Percentiles rank a stretch among this genome's conserved stretches.
These are phyloP conservation scores for Caenorhabditis sp. DNA, from an alignment of 2,888 invertebrate species.

Conservation along the genomic window DNA sequence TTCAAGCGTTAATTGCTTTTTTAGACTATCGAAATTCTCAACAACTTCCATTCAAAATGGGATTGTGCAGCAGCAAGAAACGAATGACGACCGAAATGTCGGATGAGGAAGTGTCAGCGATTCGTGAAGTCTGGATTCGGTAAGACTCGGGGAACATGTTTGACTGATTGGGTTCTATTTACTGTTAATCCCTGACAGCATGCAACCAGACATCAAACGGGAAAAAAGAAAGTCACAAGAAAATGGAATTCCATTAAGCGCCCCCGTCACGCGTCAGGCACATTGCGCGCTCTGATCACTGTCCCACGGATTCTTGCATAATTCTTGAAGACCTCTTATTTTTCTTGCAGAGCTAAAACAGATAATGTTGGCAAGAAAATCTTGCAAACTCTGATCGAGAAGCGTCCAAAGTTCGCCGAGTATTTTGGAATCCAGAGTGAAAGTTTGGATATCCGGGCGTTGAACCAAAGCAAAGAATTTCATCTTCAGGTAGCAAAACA, in stretches of 20 bases:
- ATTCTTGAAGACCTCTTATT: too few species aligned
- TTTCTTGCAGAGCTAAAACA: slow-evolving; percentile 71
- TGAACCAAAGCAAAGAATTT: slow-evolving; percentile 72
- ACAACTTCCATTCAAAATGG: slow-evolving; percentile 53
- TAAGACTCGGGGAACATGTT: too few species aligned
- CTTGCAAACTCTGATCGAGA: slow-evolving; percentile 70
- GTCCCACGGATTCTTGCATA: slow-evolving; percentile 20
- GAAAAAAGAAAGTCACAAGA: slow-evolving; percentile 29
- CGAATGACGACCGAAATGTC: slow-evolving; percentile 64
- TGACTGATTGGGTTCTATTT: too few species aligned
- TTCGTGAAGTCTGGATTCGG: slow-evolving; percentile 72
- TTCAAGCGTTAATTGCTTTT: too few species aligned
- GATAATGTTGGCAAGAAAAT: slow-evolving; percentile 73
- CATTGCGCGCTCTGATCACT: slow-evolving; percentile 4
- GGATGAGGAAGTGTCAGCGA: slow-evolving; percentile 69
- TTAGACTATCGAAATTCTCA: slow-evolving; percentile 1
- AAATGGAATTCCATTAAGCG: slow-evolving; percentile 35
- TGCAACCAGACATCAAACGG: slow-evolving; percentile 31
- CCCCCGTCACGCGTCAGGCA: slow-evolving; percentile 33
- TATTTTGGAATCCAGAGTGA: slow-evolving; percentile 74
- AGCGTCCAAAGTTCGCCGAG: slow-evolving; percentile 75
- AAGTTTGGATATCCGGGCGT: slow-evolving; percentile 63
- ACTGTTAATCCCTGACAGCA: too few species aligned
- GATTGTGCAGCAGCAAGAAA: slow-evolving; percentile 61
- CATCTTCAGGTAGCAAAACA: slow-evolving; percentile 65